phyloP scores from a whole-genome alignment of 2,888 invertebrate species.

The Tachina fera region DNA sequence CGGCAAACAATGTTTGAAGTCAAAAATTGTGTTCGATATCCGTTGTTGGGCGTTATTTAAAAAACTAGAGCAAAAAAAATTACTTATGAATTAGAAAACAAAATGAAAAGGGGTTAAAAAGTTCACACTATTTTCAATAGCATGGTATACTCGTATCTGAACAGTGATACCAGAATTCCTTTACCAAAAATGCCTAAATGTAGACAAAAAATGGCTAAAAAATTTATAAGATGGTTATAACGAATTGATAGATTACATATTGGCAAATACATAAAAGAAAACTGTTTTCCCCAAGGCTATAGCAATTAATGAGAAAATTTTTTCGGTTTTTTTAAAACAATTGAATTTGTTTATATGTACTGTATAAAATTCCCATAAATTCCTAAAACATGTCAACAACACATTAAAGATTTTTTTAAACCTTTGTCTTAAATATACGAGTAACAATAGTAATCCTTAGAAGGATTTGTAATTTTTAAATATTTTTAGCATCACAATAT shows the following conservation, averaged over 20 bases:
- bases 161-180: too few species aligned
- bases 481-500: slow-evolving; percentile 44
- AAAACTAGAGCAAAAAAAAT: slow-evolving; percentile 45
- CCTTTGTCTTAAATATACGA: background rate
- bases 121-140: slow-evolving; percentile 47
- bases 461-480: slow-evolving; percentile 31
- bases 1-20: slow-evolving; percentile 34
- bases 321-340: background rate
- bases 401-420: background rate
- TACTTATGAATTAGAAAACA: background rate
- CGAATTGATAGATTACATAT: background rate
- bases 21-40: slow-evolving; percentile 37
- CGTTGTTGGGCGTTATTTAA: slow-evolving; percentile 46
- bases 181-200: too few species aligned
- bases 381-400: slow-evolving; percentile 56
- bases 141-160: too few species aligned
- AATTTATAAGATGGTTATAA: too few species aligned
- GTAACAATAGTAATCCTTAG: background rate
- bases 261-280: slow-evolving; percentile 29
- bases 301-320: background rate
- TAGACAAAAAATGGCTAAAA: too few species aligned
- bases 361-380: slow-evolving; percentile 27
- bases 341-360: background rate
- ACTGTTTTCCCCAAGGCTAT: slow-evolving; percentile 52
- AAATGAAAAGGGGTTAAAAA: slow-evolving; percentile 44